Percentiles rank a stretch among this genome's conserved stretches.
Evolutionary conservation across 1,140 invertebrate species (phyloP).

Genomic region (Drosophila novamexicana): DNA sequence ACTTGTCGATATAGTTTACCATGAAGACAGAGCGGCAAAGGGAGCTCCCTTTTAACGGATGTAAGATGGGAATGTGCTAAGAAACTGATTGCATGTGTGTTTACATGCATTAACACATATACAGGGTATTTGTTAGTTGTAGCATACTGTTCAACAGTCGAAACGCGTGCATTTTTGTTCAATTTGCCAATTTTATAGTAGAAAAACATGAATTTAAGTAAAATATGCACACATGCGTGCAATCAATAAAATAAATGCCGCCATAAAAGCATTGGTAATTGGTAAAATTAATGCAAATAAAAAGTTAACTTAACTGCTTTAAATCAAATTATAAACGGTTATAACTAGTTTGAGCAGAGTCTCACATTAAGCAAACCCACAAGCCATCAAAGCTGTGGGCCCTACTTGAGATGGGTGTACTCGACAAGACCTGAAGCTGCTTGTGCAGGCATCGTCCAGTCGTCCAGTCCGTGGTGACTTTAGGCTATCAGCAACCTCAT

Average conservation of each 20-base stretch:
- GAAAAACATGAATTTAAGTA: conserved; percentile 9
- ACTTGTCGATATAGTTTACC: too few relatives aligned
- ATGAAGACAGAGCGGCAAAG: too few relatives aligned
- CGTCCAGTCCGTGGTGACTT: conserved; percentile 7
- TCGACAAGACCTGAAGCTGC: conserved; percentile 14
- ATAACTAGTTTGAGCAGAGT: neutral
- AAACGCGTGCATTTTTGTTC: conserved; percentile 54
- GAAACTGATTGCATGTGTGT: too few relatives aligned
- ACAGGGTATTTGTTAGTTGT: neutral
- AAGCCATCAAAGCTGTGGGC: neutral
- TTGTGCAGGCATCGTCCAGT: conserved; percentile 20
- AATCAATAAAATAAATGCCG: conserved; percentile 33
- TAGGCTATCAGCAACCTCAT: conserved; percentile 11
- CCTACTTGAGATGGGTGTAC: neutral
- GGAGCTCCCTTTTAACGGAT: too few relatives aligned
- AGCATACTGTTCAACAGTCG: conserved; percentile 28
- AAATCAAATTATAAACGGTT: conserved; percentile 4
- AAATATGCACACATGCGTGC: conserved; percentile 21
- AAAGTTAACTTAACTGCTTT: conserved; percentile 5
- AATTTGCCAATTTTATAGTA: conserved; percentile 24
- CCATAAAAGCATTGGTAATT: conserved; percentile 3
- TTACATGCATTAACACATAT: too few relatives aligned
- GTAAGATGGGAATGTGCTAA: too few relatives aligned
- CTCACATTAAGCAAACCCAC: too few relatives aligned
- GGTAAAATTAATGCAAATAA: conserved; percentile 4